Evolutionary conservation across 2,888 invertebrate species (phyloP).

Genomic region (Mimas tiliae): DNA sequence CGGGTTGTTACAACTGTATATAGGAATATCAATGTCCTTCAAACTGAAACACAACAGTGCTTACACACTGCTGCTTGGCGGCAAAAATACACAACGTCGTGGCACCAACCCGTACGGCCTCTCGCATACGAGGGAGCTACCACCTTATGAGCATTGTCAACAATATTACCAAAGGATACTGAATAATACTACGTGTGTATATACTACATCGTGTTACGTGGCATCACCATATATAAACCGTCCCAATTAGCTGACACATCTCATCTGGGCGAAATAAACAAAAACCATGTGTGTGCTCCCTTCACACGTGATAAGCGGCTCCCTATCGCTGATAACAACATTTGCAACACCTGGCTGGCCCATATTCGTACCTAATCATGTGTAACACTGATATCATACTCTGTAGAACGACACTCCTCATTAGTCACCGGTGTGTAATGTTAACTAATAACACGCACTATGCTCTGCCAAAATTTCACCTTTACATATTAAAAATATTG

Average conservation of each 20-base stretch:
- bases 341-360: slow-evolving; percentile 71
- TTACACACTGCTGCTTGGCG: no score
- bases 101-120: no score
- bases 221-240: neutral
- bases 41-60: no score
- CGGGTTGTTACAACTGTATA: no score
- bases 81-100: no score
- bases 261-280: slow-evolving; percentile 19
- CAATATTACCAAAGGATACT: no score
- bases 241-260: neutral
- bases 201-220: neutral
- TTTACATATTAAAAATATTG: slow-evolving; percentile 28
- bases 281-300: slow-evolving; percentile 3
- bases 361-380: slow-evolving; percentile 64
- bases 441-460: slow-evolving; percentile 49
- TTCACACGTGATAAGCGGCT: slow-evolving; percentile 39
- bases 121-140: no score
- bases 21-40: no score
- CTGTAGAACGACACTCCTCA: slow-evolving; percentile 57
- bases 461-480: slow-evolving; percentile 40
- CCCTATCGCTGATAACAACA: slow-evolving; percentile 53
- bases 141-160: no score
- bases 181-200: neutral
- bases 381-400: slow-evolving; percentile 57
- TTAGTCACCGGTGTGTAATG: slow-evolving; percentile 60